phyloP scores from a whole-genome alignment of 2,797 vertebrate genomes.

The Melanotaenia nigrans region DNA sequence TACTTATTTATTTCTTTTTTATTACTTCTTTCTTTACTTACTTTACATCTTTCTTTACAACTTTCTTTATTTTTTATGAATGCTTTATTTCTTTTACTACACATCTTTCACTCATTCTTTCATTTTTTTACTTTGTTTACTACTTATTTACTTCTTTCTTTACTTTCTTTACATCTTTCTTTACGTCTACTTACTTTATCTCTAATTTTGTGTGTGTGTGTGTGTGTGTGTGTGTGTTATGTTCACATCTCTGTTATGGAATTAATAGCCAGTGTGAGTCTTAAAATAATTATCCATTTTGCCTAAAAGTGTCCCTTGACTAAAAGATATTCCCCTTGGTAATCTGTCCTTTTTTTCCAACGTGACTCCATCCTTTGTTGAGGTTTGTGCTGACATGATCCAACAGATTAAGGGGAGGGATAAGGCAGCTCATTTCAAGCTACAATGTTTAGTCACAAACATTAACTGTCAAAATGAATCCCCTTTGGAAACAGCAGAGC shows the following conservation, averaged over 20 bases:
- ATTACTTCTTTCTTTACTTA: too few relatives aligned
- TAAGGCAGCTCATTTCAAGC: constrained; percentile 25
- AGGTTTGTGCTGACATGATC: constrained; percentile 35
- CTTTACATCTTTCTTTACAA: too few relatives aligned
- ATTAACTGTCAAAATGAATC: constrained; percentile 15
- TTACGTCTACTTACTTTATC: too few relatives aligned
- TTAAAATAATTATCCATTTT: constrained; percentile 36
- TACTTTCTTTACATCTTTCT: too few relatives aligned
- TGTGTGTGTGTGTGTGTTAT: constrained; percentile 26
- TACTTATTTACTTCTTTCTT: too few relatives aligned
- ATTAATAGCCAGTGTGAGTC: constrained; percentile 14
- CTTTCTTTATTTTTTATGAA: too few relatives aligned
- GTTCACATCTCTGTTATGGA: constrained; percentile 19
- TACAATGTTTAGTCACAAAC: constrained; percentile 10
- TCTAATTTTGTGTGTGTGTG: constrained; percentile 27
- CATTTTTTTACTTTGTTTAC: too few relatives aligned
- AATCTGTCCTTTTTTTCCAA: constrained; percentile 51
- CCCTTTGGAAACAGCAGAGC: constrained; percentile 14
- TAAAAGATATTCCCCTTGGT: constrained; percentile 13
- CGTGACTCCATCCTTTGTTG: constrained; percentile 37
- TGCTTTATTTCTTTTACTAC: too few relatives aligned
- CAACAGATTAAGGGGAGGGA: constrained; percentile 32
- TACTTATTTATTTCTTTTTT: too few relatives aligned
- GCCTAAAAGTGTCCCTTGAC: constrained; percentile 12
- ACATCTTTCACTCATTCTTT: too few relatives aligned